These are phyloP conservation scores for Callocephalon fimbriatum DNA, from an alignment of 2,113 vertebrate species.

Conservation along the genomic window DNA sequence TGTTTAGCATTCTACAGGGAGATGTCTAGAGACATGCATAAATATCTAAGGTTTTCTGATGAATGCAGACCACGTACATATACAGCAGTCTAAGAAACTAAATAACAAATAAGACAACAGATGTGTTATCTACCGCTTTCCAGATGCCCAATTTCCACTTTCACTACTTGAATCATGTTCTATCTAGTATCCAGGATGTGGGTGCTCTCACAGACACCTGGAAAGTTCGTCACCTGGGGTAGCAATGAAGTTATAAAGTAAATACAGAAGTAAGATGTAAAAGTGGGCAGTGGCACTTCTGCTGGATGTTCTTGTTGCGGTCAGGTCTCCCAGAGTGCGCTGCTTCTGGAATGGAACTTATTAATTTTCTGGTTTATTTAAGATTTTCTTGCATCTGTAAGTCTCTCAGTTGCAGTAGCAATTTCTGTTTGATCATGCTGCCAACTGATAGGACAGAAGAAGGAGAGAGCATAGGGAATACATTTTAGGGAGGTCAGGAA, in stretches of 20 bases:
- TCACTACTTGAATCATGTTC: not conserved
- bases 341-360: not conserved
- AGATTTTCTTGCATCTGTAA: not conserved
- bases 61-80: fast-evolving
- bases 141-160: not conserved
- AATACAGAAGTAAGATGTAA: not conserved
- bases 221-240: not conserved
- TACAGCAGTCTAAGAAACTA: not conserved
- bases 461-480: not conserved
- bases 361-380: not conserved
- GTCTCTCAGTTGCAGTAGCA: not conserved
- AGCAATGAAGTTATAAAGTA: not conserved
- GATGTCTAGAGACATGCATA: not conserved
- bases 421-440: not conserved
- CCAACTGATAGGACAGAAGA: not conserved
- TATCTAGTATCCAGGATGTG: not conserved
- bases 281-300: not conserved
- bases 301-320: not conserved
- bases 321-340: not conserved
- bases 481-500: not conserved
- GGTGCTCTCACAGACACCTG: not conserved
- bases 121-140: not conserved
- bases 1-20: not conserved
- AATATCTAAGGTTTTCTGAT: not conserved
- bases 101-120: not conserved